Conservation (phyloP, 2,797 vertebrate species). For the Miichthys miiuy region DNA sequence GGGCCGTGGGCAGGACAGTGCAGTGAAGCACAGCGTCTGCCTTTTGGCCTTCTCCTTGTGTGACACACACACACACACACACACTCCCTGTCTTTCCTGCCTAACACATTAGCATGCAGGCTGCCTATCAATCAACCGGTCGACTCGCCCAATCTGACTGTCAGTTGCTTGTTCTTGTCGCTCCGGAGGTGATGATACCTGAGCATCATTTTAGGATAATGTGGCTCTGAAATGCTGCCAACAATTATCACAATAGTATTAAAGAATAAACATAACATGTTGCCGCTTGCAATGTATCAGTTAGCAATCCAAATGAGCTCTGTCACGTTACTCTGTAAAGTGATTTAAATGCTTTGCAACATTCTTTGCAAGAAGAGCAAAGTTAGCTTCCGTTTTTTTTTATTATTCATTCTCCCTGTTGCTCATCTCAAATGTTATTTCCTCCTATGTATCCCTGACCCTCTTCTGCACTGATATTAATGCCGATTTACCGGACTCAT, state of each 20-base stretch:
- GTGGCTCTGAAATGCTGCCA: conserved; percentile 27
- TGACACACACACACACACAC: conserved; percentile 53
- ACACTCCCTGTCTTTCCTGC: conserved; percentile 52
- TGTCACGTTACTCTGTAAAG: not conserved
- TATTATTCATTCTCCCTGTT: not conserved
- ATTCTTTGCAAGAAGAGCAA: not conserved
- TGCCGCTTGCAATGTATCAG: not conserved
- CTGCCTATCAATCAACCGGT: conserved; percentile 47
- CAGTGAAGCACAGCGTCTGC: conserved; percentile 49
- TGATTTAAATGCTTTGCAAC: not conserved
- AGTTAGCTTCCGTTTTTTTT: not conserved
- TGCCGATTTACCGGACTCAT: not conserved
- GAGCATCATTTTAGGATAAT: conserved; percentile 48
- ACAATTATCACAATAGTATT: not conserved
- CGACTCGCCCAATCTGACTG: conserved; percentile 19
- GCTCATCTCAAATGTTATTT: not conserved
- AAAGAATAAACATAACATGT: not conserved
- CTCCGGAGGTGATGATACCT: conserved; percentile 38
- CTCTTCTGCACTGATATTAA: not conserved
- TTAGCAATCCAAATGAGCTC: not conserved
- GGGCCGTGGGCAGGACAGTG: conserved; percentile 51
- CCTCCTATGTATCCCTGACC: not conserved
- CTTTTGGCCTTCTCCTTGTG: conserved; percentile 55
- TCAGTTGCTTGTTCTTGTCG: conserved; percentile 62
- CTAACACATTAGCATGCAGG: conserved; percentile 51